These are phyloP conservation scores for Colossoma macropomum DNA, from an alignment of 2,113 vertebrate species.

Conservation along the genomic window DNA sequence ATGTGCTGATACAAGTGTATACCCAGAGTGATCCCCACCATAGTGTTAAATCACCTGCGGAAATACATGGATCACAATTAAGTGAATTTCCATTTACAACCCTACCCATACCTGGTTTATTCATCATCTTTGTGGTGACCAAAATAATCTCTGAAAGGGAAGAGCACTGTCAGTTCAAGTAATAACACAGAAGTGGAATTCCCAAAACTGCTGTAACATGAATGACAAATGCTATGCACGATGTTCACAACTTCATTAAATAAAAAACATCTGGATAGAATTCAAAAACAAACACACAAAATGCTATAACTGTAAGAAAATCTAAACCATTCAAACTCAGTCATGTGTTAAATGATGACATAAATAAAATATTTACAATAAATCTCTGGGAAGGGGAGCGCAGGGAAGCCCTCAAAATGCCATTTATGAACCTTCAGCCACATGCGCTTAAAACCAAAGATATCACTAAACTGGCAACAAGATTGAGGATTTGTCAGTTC, in stretches of 20 bases:
- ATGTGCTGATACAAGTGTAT: neutral
- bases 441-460: neutral
- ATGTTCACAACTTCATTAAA: neutral
- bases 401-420: no score
- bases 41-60: conserved; percentile 33
- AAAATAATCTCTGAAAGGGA: conserved; percentile 74
- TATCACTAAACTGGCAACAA: neutral
- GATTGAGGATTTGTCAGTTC: neutral
- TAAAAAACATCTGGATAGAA: neutral
- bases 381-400: no score
- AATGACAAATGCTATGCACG: neutral
- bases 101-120: conserved; percentile 65
- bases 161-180: conserved; percentile 44
- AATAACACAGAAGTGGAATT: neutral
- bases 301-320: neutral
- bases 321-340: no score
- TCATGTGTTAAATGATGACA: no score
- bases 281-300: neutral
- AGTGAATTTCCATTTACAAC: neutral
- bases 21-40: conserved; percentile 27
- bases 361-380: no score
- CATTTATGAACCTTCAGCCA: no score
- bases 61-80: neutral
- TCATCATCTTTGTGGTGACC: conserved; percentile 74
- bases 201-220: neutral